Conservation (phyloP, 2,888 invertebrate genomes). For the Stenurella melanura region DNA sequence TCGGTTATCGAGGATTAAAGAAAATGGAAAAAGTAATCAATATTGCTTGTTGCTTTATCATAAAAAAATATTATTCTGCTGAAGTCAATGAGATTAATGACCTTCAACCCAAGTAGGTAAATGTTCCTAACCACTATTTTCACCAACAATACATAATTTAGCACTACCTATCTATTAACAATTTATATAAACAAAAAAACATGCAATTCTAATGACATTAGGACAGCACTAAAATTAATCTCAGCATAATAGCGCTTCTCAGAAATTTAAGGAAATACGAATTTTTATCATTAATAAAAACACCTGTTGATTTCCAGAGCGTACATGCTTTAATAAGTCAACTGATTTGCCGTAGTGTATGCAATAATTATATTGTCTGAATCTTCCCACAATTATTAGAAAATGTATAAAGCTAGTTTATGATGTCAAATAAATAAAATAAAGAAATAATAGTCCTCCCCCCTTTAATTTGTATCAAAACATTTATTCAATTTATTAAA, state of each 20-base stretch:
- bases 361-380: constrained; percentile 15
- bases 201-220: constrained; percentile 9
- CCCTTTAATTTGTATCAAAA: constrained; percentile 42
- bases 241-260: background rate
- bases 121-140: constrained; percentile 36
- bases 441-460: constrained; percentile 51
- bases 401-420: constrained; percentile 30
- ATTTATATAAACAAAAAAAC: constrained; percentile 24
- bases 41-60: constrained; percentile 15
- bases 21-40: constrained; percentile 20
- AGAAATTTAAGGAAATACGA: constrained; percentile 26
- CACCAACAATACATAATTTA: constrained; percentile 16
- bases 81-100: constrained; percentile 28
- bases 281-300: constrained; percentile 12
- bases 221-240: constrained; percentile 16
- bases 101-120: constrained; percentile 41
- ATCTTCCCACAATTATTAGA: constrained; percentile 13
- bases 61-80: constrained; percentile 29
- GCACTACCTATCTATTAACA: background rate
- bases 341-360: constrained; percentile 1
- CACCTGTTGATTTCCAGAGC: constrained; percentile 34
- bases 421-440: constrained; percentile 41
- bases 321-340: background rate
- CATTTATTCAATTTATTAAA: constrained; percentile 57
- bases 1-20: background rate